A percentile compares a stretch with the other conserved stretches of the same genome.
phyloP scores from a whole-genome alignment of 2,888 invertebrate genomes.

The Erebia ligea region DNA sequence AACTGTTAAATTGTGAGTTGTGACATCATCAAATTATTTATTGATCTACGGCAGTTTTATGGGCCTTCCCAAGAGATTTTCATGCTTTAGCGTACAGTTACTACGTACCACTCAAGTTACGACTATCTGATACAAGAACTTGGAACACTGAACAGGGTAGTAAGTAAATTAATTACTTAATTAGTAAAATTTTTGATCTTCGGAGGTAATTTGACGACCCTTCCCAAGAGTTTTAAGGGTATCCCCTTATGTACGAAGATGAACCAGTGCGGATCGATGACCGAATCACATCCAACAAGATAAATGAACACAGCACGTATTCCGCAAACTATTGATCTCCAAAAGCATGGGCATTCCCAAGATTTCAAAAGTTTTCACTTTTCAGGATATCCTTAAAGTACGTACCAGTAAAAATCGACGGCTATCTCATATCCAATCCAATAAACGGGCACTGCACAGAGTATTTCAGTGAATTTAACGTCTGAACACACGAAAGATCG shows the following conservation, averaged over 20 bases:
- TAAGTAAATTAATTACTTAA: too few relatives aligned
- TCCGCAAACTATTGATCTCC: not conserved
- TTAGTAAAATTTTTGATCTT: not conserved
- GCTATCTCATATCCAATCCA: slow-evolving; percentile 76
- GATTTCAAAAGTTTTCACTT: slow-evolving; percentile 25
- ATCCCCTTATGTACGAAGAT: not conserved
- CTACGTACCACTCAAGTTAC: slow-evolving; percentile 18
- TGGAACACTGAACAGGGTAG: slow-evolving; percentile 2
- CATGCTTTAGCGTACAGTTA: slow-evolving; percentile 13
- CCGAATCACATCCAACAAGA: not conserved
- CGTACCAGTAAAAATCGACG: slow-evolving; percentile 55
- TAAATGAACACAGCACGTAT: not conserved
- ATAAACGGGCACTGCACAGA: slow-evolving; percentile 45
- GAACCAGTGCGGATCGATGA: not conserved
- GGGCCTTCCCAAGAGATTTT: slow-evolving; percentile 12
- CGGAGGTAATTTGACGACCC: not conserved
- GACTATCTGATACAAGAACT: not conserved
- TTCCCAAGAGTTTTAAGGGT: not conserved
- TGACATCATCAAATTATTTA: slow-evolving; percentile 53
- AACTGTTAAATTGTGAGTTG: slow-evolving; percentile 50
- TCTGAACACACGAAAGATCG: slow-evolving; percentile 52
- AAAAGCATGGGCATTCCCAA: not conserved
- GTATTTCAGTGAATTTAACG: slow-evolving; percentile 44
- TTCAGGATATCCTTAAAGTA: not conserved
- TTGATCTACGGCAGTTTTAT: slow-evolving; percentile 52